phyloP scores from a whole-genome alignment of 2,797 vertebrate species.

The Setipinna tenuifilis region DNA sequence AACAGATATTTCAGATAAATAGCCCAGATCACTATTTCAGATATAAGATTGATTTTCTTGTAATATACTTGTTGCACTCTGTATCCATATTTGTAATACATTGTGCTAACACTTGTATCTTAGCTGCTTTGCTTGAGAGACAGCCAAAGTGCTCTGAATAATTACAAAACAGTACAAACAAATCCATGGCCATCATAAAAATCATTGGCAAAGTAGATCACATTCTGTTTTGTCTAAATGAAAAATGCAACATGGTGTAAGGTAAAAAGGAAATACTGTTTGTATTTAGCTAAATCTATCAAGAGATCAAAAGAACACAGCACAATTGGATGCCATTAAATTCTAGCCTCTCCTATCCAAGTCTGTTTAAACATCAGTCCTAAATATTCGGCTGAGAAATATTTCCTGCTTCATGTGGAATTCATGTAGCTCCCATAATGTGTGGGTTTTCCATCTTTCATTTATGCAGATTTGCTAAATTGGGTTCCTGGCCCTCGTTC shows the following conservation, averaged over 20 bases:
- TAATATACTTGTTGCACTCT: no score
- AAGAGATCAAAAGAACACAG: not conserved
- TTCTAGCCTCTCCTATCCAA: not conserved
- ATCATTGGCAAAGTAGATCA: not conserved
- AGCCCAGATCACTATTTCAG: no score
- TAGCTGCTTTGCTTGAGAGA: not conserved
- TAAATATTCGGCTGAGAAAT: conserved; percentile 41
- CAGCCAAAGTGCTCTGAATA: not conserved
- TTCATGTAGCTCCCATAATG: conserved; percentile 52
- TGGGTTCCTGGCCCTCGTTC: conserved; percentile 66
- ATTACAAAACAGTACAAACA: not conserved
- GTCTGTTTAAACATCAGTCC: not conserved
- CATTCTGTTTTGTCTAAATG: no score
- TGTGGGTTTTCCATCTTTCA: not conserved
- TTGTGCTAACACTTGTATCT: not conserved
- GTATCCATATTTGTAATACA: not conserved
- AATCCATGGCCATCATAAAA: not conserved
- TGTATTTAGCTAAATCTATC: not conserved
- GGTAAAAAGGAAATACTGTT: not conserved
- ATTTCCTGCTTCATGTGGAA: conserved; percentile 33
- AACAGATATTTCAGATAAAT: no score
- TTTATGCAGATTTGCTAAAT: conserved; percentile 68
- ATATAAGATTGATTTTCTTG: no score
- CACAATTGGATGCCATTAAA: not conserved
- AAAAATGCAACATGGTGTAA: not conserved